Evolutionary conservation across 1,140 invertebrate genomes (phyloP).

Genomic region (Micrasema minimum): DNA sequence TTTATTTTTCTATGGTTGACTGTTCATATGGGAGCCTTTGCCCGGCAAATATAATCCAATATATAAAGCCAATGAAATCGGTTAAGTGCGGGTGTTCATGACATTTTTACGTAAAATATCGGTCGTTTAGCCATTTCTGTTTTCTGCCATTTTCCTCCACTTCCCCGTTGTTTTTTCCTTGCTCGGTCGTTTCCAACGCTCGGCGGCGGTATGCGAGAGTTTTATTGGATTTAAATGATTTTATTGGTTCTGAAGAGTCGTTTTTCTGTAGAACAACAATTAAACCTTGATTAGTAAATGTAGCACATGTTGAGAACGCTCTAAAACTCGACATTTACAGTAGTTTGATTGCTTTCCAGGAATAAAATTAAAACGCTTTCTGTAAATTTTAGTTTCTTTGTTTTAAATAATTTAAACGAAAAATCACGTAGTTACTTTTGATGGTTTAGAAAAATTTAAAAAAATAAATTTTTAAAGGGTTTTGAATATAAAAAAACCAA

Average conservation of each 20-base stretch:
- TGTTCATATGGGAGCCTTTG: conserved; percentile 4
- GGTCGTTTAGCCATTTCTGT: conserved; percentile 50
- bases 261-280: background rate
- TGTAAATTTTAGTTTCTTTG: too few species aligned
- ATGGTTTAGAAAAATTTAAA: too few species aligned
- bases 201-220: conserved; percentile 12
- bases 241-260: conserved; percentile 6
- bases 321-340: too few species aligned
- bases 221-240: conserved; percentile 14
- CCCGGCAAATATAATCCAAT: conserved; percentile 45
- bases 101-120: conserved; percentile 52
- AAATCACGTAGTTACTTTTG: too few species aligned
- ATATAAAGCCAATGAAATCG: conserved; percentile 49
- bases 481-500: too few species aligned
- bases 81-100: conserved; percentile 48
- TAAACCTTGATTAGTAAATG: conserved; percentile 1
- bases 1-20: too few species aligned
- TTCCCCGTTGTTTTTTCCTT: conserved; percentile 10
- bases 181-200: conserved; percentile 3
- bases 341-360: too few species aligned
- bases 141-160: conserved; percentile 38
- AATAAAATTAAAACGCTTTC: too few species aligned
- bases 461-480: too few species aligned
- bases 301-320: background rate
- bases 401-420: too few species aligned